Conservation (phyloP, 2,888 invertebrate genomes). For the Melipona bicolor region DNA sequence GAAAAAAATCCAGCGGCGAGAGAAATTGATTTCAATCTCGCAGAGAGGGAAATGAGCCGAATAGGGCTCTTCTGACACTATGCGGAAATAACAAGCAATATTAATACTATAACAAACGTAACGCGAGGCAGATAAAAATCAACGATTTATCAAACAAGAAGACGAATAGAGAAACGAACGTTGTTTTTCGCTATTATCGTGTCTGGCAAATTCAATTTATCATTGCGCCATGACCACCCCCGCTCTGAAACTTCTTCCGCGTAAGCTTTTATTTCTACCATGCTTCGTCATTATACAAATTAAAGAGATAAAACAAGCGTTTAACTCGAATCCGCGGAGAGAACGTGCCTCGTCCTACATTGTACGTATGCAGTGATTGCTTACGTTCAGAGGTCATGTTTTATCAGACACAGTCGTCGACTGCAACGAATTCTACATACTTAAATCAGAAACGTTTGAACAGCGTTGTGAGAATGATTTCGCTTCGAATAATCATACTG, state of each 20-base stretch:
- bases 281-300: constrained; percentile 46
- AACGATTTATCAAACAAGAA: neutral
- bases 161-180: neutral
- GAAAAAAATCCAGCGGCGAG: neutral
- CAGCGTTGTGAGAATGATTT: neutral
- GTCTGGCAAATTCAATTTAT: neutral
- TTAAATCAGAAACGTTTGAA: constrained; percentile 4
- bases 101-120: neutral
- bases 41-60: neutral
- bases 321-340: constrained; percentile 43
- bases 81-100: neutral
- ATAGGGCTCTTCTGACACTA: neutral
- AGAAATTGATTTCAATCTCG: neutral
- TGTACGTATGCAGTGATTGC: constrained; percentile 39
- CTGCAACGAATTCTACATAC: constrained; percentile 25
- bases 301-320: constrained; percentile 59
- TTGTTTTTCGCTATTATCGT: neutral
- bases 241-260: neutral
- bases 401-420: constrained; percentile 55
- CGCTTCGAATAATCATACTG: neutral
- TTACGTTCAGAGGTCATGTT: constrained; percentile 45
- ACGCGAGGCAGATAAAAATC: neutral
- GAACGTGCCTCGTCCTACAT: constrained; percentile 39
- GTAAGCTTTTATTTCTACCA: constrained; percentile 39
- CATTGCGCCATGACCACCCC: constrained; percentile 5